Base-by-base conservation (phyloP, 2,797 vertebrate genomes). In the Siniperca undulata region DNA sequence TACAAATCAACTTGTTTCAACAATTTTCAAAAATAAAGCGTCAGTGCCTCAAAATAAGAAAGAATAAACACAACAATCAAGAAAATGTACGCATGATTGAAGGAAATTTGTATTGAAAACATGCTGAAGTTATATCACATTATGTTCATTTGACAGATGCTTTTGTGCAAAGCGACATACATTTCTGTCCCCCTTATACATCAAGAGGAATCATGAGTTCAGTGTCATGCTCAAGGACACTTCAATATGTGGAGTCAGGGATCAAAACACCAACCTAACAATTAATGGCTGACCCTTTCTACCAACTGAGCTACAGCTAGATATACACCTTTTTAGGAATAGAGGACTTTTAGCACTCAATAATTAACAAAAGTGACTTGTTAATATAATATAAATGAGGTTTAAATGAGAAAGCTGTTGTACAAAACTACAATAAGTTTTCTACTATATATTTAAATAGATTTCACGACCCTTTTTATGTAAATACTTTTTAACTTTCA, bases 401-500 rank as follows among this genome's bases (percentile, higher is more conserved):
- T 74, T 74, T 27, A 44, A 69, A 53, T 20, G 5, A n/a, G 58
- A 42, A 44, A 52, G 20, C 17, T 50, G 7, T 22, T 30, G 36
- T 46, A 36, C 5, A 68, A 69, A 62, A 22, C 2, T 34, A 14
- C 34, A n/a, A 22, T 48, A 13, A 52, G 20, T 44, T 68, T 61
- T 30, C 30, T 56, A 59, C 20, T 30, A 30, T 8, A 72, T 38
- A 48, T 55, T 70, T 10, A 14, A 27, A 16, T 24, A 8, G 9
- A 44, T 53, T 36, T 20, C 16, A 20, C n/a, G 2, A 0, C 13
- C 16, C 6, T 48, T 17, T 16, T 79, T 5, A 64, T 69, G 22
- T 64, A 20, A 55, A 56, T 11, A 2, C 12, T 1, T n/a, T 58
- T 60, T 38, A 8, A 7, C 52, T 86, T 88, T 71, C 79, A 84